Evolutionary conservation across 2,888 invertebrate genomes (phyloP).

Genomic region (Drosophila cyrtoloma): DNA sequence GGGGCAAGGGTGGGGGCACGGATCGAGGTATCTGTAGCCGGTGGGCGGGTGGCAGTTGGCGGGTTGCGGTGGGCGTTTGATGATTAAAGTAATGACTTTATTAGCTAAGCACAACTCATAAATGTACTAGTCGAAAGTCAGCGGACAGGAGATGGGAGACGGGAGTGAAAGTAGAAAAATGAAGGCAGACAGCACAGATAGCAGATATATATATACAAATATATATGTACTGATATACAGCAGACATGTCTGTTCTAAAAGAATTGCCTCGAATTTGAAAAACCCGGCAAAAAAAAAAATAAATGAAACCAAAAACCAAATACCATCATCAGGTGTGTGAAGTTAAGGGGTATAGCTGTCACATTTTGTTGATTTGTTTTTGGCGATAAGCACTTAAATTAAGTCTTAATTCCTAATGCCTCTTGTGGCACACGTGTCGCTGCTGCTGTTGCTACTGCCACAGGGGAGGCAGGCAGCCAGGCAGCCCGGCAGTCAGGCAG

Average conservation of each 20-base stretch:
- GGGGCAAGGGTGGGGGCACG: background rate
- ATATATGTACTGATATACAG: background rate
- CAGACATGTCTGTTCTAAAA: constrained; percentile 20
- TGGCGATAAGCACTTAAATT: constrained; percentile 84
- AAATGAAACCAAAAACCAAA: constrained; percentile 4
- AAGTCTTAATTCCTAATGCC: constrained; percentile 84
- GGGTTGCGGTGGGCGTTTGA: background rate
- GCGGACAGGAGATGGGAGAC: constrained; percentile 1
- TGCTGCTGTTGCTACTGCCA: constrained; percentile 22
- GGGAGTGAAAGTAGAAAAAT: background rate
- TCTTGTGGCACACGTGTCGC: constrained; percentile 83
- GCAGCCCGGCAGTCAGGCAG: background rate
- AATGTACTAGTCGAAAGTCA: constrained; percentile 47
- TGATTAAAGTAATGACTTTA: constrained; percentile 72
- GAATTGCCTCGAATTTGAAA: constrained; percentile 13
- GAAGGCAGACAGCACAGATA: constrained; percentile 3
- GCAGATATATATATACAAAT: background rate
- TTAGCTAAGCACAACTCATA: constrained; percentile 70
- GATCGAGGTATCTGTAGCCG: background rate
- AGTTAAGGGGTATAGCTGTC: constrained; percentile 2
- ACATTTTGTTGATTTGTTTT: constrained; percentile 80
- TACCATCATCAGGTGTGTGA: constrained; percentile 12
- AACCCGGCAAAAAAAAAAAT: constrained; percentile 3
- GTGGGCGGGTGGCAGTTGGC: background rate
- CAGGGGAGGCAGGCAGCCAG: constrained; percentile 8